A percentile compares a stretch with the other conserved stretches of the same genome.
phyloP scores from a whole-genome alignment of 2,797 vertebrate genomes.

The Muscicapa striata region DNA sequence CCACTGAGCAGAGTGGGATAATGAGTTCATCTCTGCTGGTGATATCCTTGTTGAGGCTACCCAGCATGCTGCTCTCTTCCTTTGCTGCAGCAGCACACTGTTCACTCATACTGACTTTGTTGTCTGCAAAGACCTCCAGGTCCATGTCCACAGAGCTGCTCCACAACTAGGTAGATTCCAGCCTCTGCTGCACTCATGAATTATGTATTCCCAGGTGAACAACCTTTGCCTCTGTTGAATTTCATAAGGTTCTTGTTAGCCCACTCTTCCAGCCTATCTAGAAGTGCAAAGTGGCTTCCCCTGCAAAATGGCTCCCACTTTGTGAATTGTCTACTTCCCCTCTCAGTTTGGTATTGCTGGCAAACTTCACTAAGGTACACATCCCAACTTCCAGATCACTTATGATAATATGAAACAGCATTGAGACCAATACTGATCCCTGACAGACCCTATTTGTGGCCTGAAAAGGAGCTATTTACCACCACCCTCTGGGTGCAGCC shows the following conservation, averaged over 20 bases:
- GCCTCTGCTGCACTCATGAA: neutral
- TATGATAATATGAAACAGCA: neutral
- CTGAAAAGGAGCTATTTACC: neutral
- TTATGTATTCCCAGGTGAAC: neutral
- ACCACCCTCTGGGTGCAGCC: neutral
- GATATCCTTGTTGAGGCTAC: neutral
- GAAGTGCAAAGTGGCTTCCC: too few species aligned
- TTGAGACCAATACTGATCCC: neutral
- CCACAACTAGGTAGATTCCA: neutral
- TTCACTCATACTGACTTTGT: neutral
- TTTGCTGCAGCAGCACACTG: neutral
- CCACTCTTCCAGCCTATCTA: neutral
- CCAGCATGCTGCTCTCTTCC: neutral
- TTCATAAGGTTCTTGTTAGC: neutral
- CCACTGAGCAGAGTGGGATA: neutral
- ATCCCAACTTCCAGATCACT: neutral
- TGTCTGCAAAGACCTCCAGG: rapidly evolving
- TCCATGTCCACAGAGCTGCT: neutral
- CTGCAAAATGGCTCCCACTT: neutral
- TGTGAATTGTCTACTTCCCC: neutral
- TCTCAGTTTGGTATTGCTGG: neutral
- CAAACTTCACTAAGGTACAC: neutral
- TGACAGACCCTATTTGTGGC: neutral
- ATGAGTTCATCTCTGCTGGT: neutral
- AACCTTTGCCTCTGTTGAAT: neutral